Base-by-base conservation (phyloP, 1,140 invertebrate species). In the Drosophila navojoa region DNA sequence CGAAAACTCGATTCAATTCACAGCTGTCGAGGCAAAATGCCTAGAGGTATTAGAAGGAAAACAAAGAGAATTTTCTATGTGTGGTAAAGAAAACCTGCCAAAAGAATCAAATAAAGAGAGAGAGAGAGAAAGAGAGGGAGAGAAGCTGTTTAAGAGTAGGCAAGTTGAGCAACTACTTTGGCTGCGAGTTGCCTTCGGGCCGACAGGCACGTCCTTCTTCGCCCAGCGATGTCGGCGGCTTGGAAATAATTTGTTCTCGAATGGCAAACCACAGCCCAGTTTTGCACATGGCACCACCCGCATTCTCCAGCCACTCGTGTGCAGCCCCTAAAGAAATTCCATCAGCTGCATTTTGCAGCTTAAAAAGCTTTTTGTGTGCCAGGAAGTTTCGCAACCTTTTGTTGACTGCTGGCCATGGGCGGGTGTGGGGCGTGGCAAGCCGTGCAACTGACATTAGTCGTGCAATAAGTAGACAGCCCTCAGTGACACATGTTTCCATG, bases 401-500 rank as follows among this genome's bases (percentile, higher is more conserved):
- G 81, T 81, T 76, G 74, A 59, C 79, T 71, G 70, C 47, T 74
- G 45, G 42, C 40, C 59, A 42, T 22, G 40, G 29, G 35, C 38
- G 38, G 50, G 1, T 5, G 16, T 16, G 42, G 38, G 29, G 35
- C 49, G 47, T 40, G 1, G 32, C 57, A 66, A 42, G 52, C 19
- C 67, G 53, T 89, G 82, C 82, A 82, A 89, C 79, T 87, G 82
- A 79, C 82, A 87, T 87, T 87, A 89, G 82, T 87, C 82, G 84
- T 87, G 82, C 84, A 87, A 87, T 87, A 87, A 87, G 82, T 77
- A 89, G 82, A 89, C 84, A 87, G 84, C 72, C 73, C 72, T 77
- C 79, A 74, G 82, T 87, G 82, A 82, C 82, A 87, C 82, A 87
- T 87, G 82, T 82, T 89, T 89, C 79, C 82, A 76, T 77, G 76